Conservation (phyloP, 2,888 invertebrate genomes). For the Cinara cedri region DNA sequence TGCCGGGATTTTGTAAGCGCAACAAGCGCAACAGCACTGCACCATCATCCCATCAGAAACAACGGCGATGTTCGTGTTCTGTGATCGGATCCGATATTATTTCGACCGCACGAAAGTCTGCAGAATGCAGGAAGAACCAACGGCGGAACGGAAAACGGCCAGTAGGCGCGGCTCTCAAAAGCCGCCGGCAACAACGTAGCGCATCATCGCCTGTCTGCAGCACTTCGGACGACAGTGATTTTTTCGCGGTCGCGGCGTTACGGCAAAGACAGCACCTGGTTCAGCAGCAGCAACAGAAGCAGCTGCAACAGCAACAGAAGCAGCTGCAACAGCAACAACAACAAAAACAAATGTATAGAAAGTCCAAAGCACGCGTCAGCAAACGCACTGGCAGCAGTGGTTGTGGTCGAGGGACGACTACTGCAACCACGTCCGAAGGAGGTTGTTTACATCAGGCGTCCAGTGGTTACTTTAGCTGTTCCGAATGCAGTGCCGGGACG, state of each 20-base stretch:
- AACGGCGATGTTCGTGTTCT: constrained; percentile 38
- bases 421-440: constrained; percentile 58
- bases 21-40: constrained; percentile 61
- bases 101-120: neutral
- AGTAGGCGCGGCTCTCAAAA: neutral
- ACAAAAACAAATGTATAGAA: constrained; percentile 61
- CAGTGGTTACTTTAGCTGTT: constrained; percentile 81
- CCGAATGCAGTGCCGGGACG: constrained; percentile 81
- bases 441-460: constrained; percentile 64
- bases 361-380: constrained; percentile 61
- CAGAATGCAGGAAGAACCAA: neutral
- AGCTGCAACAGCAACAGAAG: constrained; percentile 60
- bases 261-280: constrained; percentile 55
- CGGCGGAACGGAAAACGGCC: neutral
- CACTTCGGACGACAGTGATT: constrained; percentile 65
- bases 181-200: neutral
- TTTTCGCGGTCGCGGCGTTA: constrained; percentile 62
- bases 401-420: constrained; percentile 61
- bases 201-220: constrained; percentile 54
- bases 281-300: constrained; percentile 58
- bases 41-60: neutral
- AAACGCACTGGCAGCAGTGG: constrained; percentile 60
- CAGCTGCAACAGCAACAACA: constrained; percentile 55
- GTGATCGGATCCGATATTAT: neutral
- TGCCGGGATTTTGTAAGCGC: constrained; percentile 84